A percentile compares a stretch with the other conserved stretches of the same genome.
phyloP scores from a whole-genome alignment of 2,797 vertebrate genomes.

The Oophaga sylvatica region DNA sequence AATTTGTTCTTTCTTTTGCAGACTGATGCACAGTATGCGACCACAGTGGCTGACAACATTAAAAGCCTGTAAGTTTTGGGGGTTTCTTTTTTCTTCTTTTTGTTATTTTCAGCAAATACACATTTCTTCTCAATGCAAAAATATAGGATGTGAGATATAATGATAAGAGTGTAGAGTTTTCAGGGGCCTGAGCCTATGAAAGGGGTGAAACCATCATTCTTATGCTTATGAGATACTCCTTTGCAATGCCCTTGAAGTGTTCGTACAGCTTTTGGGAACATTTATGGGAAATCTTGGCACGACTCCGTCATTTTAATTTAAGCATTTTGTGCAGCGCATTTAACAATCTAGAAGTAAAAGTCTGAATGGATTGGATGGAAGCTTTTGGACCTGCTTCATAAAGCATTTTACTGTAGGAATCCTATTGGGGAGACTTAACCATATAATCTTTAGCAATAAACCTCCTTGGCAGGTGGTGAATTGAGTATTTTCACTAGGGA shows the following conservation, averaged over 20 bases:
- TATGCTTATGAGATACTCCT: slow-evolving; percentile 8
- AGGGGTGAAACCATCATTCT: background rate
- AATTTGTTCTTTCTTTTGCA: slow-evolving; percentile 71
- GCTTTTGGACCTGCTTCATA: slow-evolving; percentile 13
- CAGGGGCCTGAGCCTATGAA: background rate
- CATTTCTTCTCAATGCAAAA: background rate
- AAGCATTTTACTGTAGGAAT: slow-evolving; percentile 4
- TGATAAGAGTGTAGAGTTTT: background rate
- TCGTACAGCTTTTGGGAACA: background rate
- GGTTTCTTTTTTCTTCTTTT: background rate
- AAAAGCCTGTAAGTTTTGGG: slow-evolving; percentile 88
- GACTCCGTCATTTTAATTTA: slow-evolving; percentile 3
- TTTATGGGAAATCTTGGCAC: background rate
- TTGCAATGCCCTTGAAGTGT: slow-evolving; percentile 22
- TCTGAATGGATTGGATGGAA: slow-evolving; percentile 25
- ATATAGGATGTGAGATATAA: background rate
- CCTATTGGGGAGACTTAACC: background rate
- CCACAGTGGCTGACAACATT: slow-evolving; percentile 90
- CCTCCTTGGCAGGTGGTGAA: slow-evolving; percentile 12
- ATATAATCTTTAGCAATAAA: slow-evolving; percentile 25
- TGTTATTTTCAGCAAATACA: background rate
- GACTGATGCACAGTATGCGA: slow-evolving; percentile 92
- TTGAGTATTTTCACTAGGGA: slow-evolving; percentile 4
- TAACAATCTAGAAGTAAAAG: slow-evolving; percentile 15
- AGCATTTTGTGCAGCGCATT: slow-evolving; percentile 1